Evolutionary conservation across 2,888 invertebrate genomes (phyloP).

Genomic region (Leptothorax acervorum): DNA sequence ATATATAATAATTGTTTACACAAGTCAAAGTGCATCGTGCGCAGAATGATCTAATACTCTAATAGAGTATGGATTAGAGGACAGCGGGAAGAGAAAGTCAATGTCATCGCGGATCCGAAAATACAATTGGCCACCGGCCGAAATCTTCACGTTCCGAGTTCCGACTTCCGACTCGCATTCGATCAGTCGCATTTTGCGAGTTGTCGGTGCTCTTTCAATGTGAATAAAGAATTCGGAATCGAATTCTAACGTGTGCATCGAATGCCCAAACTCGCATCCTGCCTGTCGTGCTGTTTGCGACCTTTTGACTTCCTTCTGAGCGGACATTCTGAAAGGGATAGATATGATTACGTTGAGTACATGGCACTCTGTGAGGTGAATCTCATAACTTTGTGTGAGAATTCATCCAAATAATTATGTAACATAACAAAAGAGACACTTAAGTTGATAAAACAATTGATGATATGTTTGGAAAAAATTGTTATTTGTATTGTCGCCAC

Average conservation of each 20-base stretch:
- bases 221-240: conserved; percentile 11
- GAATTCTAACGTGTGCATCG: conserved; percentile 36
- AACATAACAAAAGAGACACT: background rate
- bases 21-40: background rate
- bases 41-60: conserved; percentile 52
- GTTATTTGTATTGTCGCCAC: background rate
- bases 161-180: conserved; percentile 66
- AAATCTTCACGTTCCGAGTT: conserved; percentile 62
- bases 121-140: conserved; percentile 65
- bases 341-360: conserved; percentile 81
- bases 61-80: conserved; percentile 63
- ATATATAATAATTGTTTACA: background rate
- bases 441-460: background rate
- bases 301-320: conserved; percentile 64
- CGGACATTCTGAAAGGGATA: conserved; percentile 58
- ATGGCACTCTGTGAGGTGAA: conserved; percentile 80
- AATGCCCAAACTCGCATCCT: conserved; percentile 69
- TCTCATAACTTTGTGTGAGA: conserved; percentile 24
- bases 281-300: conserved; percentile 71
- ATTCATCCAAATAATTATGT: conserved; percentile 4
- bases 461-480: background rate
- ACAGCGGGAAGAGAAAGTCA: conserved; percentile 67
- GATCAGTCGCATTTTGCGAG: conserved; percentile 67
- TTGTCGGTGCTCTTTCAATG: conserved; percentile 1
- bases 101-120: conserved; percentile 70